Evolutionary conservation across 2,888 invertebrate species (phyloP), one percentile per base, ranked within the genome.

Genomic region (Mechanitis messenoides): DNA sequence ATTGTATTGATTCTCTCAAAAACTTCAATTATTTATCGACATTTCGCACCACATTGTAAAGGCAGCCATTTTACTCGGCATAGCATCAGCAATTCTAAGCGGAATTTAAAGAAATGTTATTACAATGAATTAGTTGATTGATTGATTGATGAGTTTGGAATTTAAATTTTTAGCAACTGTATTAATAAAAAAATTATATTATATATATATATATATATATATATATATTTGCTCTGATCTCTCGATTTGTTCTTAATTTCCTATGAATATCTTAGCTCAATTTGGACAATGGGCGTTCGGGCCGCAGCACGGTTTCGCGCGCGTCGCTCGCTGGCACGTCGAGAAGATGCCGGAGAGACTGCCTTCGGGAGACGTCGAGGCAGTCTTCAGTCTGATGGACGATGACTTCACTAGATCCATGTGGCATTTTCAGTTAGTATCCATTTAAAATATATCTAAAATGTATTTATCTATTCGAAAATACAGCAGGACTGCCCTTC

Each of bases 241-340:
- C 7, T 47, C 47, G 28, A 28, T 47, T 7, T 28, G 5, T 46
- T n/a, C 28, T 50, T 31, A 31, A 12, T 7, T 31, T 50, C 2
- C n/a, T 47, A 6, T n/a, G 1, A 9, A 42, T 2, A 5, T 42
- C 42, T 9, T 31, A 98, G 98, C 98, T 74, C 97, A 97, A 91
- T 98, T 98, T 87, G 98, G 98, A 61, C 94, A 96, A 72, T 98
- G 98, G 98, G 93, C 95, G 67, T 95, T 95, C 87, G 98, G 98
- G 4, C 98, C 98, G 3, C 97, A 97, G 79, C 98, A 98, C 90
- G 98, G 98, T 61, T 98, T 98, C 92, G 98, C 97, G 59, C 92
- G 98, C 78, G 95, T 97, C 79, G 94, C 95, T 63, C 93, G 96
- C 77, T 98, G 98, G 98, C 94, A 94, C 74, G 91, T 97, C 71